Base-by-base conservation (phyloP, 2,113 vertebrate genomes). In the Zapus hudsonius region DNA sequence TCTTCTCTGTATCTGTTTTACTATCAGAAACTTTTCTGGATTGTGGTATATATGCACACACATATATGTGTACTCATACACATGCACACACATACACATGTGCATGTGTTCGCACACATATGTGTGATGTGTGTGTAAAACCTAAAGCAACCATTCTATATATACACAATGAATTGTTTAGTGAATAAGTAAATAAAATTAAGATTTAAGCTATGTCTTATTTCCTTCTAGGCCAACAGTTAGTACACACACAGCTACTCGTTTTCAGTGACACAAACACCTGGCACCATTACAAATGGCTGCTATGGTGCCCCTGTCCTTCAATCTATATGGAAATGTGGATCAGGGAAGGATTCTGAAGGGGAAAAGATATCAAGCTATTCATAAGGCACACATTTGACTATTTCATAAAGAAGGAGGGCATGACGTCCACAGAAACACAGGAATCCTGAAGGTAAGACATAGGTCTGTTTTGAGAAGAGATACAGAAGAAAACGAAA, bases 31-130 rank as follows among this genome's bases (percentile, higher is more conserved):
- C 0, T 83, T 92, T 72, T 36, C 42, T 63, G 40, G n/a, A 57
- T 5, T 73, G 7, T 33, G 3, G 3, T 11, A 17, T 66, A 9
- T 22, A 0, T 42, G 1, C 36, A 3, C 52, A 5, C 16, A 52
- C 16, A 52, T 2, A 7, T 52, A 61, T 6, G 44, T 61, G 7
- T 23, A 15, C 11, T 5, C 2, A 36, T 3, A 11, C 33, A 1
- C 85, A 12, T 72, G 86, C 47, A 47, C 12, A 47, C 47, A 47
- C 12, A 16, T 83, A 82, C 16, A 52, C 2, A 13, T 13, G 16
- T 52, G 16, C 3, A 52, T 13, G 16, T 52, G 16, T 52, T n/a
- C n/a, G n/a, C n/a, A 52, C 16, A 52, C 11, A 52, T 52, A 52
- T 52, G 16, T 52, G 16, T 52, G n/a, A 47, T 47, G 12, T 47